These are phyloP conservation scores for Porites australiensis DNA, from an alignment of 64 coral and sea anemone genomes.

Conservation along the genomic window DNA sequence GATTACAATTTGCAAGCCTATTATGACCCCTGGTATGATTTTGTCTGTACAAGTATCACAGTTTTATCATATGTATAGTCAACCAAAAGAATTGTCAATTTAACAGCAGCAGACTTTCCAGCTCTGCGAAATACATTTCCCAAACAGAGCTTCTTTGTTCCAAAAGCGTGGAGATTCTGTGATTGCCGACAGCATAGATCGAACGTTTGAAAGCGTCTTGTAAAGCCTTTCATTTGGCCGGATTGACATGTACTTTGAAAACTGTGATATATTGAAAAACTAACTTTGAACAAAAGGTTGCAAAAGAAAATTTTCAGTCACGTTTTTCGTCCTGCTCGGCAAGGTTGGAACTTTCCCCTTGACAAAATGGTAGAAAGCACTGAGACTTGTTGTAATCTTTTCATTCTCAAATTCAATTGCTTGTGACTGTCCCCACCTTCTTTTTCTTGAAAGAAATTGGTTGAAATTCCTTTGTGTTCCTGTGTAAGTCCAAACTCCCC, in stretches of 20 bases:
- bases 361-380: not conserved
- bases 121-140: not conserved
- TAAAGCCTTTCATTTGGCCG: conserved; percentile 5
- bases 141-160: not conserved
- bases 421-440: not conserved
- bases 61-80: too few relatives aligned
- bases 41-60: too few relatives aligned
- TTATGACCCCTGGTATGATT: too few relatives aligned
- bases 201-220: not conserved
- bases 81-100: too few relatives aligned
- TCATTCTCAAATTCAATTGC: not conserved
- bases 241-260: not conserved
- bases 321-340: not conserved
- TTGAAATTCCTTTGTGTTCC: not conserved
- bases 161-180: not conserved
- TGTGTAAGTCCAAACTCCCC: not conserved
- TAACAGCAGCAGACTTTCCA: too few relatives aligned
- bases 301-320: not conserved
- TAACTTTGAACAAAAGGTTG: not conserved
- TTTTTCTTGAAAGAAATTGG: not conserved
- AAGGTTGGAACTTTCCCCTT: not conserved
- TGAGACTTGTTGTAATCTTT: not conserved
- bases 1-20: too few relatives aligned
- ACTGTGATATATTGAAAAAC: not conserved
- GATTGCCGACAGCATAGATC: not conserved